Evolutionary conservation across 2,888 invertebrate genomes (phyloP).

Genomic region (Heliconius cydno): DNA sequence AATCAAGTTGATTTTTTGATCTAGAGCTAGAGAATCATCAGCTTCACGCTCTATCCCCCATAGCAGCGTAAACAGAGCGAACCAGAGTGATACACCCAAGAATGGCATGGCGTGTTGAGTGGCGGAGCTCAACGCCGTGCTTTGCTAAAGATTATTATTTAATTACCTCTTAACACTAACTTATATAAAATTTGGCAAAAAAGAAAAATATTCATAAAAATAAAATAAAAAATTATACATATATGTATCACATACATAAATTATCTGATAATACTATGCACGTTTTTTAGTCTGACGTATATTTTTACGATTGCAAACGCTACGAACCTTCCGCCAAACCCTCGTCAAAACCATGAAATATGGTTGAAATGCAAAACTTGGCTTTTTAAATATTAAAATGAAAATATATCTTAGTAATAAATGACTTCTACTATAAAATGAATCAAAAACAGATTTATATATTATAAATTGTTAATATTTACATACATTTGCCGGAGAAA

Average conservation of each 20-base stretch:
- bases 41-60: too few relatives aligned
- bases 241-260: not conserved
- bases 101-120: too few relatives aligned
- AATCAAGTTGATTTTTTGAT: too few relatives aligned
- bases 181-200: not conserved
- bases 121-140: too few relatives aligned
- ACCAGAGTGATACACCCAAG: too few relatives aligned
- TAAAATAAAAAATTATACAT: not conserved
- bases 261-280: not conserved
- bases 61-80: too few relatives aligned
- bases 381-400: not conserved
- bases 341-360: conserved; percentile 4
- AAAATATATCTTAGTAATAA: not conserved
- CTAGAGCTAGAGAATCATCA: too few relatives aligned
- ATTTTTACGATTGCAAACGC: not conserved
- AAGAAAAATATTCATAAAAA: not conserved
- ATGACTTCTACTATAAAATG: not conserved
- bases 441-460: too few relatives aligned
- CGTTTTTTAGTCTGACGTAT: not conserved
- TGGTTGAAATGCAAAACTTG: not conserved
- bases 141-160: too few relatives aligned
- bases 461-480: too few relatives aligned
- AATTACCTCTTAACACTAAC: not conserved
- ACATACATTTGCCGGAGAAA: too few relatives aligned
- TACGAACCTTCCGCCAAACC: conserved; percentile 5